Evolutionary conservation across 1,140 invertebrate genomes (phyloP).

Genomic region (roundworm (Caenorhabditis elegans)): DNA sequence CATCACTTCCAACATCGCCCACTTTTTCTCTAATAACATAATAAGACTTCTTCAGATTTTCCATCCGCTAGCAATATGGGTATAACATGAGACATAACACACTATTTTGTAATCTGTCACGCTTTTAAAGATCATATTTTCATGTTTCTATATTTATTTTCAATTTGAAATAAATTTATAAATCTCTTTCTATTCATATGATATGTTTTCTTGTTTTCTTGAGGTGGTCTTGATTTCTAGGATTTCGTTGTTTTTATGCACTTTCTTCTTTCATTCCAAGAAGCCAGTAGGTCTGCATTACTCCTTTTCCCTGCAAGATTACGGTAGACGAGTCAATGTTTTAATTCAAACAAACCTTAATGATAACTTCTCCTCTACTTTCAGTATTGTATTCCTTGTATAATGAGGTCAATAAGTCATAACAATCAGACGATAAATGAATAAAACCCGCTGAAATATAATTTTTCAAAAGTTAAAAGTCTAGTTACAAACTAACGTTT

Average conservation of each 20-base stretch:
- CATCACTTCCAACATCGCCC: too few relatives aligned
- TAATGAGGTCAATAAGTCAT: conserved; percentile 54
- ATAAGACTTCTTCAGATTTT: background rate
- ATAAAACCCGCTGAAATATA: conserved; percentile 56
- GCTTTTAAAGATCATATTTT: conserved; percentile 14
- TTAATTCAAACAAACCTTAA: conserved; percentile 55
- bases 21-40: background rate
- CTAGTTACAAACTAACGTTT: conserved; percentile 51
- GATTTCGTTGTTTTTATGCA: background rate
- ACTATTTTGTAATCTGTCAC: background rate
- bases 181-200: background rate
- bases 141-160: background rate
- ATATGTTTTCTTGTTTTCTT: conserved; percentile 8
- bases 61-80: background rate
- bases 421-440: conserved; percentile 56
- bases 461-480: background rate
- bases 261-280: conserved; percentile 60
- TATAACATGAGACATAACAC: background rate
- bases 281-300: conserved; percentile 90
- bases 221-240: background rate
- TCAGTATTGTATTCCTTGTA: conserved; percentile 60
- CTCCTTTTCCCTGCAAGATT: conserved; percentile 71
- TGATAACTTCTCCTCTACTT: conserved; percentile 60
- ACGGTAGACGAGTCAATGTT: background rate
- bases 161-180: background rate